Evolutionary conservation across 1,140 invertebrate genomes (phyloP), one percentile per base, ranked within the genome.

Genomic region (Aphaenogaster floridana): DNA sequence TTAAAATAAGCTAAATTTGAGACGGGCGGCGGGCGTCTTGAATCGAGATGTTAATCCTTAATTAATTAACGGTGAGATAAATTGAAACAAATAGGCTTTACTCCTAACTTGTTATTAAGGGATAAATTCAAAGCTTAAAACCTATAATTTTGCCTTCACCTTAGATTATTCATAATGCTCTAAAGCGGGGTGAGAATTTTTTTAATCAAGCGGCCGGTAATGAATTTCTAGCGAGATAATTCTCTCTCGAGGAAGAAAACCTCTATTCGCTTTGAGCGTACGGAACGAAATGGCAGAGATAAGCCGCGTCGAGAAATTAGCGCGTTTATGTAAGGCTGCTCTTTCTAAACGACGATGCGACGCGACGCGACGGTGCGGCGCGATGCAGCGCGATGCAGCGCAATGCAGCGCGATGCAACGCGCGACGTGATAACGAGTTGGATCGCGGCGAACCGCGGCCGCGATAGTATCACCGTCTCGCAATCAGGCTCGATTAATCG

Each of bases 401-500:
- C 34, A 34, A 48, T 59, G 72, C 84, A 72, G 63, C 54, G 74
- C 64, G 72, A 36, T 66, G 63, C 86, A 86, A 76, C 87, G 28
- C 87, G 42, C 42, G 15, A 6, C 69, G 69, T 17, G 81, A 71
- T 84, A 74, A 63, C 80, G 66, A 79, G 61, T 45, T 9, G 39
- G 34, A 52, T 48, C 87, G 45, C 63, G 79, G 74, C 21, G 21
- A 17, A 45, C 74, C 77, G 36, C 42, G 39, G 63, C 36, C n/a
- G 39, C 87, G 89, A 91, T 91, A 79, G 28, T 91, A 91, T 91
- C 90, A 76, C 64, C 52, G 69, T 74, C 54, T 74, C 83, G 88
- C 91, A 92, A 92, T 92, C 91, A 89, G 77, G 61, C 63, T 84
- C 90, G 89, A 92, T 92, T 92, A 92, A 92, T 91, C 90, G 87